A percentile compares a stretch with the other conserved stretches of the same genome.
phyloP scores from a whole-genome alignment of 2,113 vertebrate species.

The Tupaia tana region DNA sequence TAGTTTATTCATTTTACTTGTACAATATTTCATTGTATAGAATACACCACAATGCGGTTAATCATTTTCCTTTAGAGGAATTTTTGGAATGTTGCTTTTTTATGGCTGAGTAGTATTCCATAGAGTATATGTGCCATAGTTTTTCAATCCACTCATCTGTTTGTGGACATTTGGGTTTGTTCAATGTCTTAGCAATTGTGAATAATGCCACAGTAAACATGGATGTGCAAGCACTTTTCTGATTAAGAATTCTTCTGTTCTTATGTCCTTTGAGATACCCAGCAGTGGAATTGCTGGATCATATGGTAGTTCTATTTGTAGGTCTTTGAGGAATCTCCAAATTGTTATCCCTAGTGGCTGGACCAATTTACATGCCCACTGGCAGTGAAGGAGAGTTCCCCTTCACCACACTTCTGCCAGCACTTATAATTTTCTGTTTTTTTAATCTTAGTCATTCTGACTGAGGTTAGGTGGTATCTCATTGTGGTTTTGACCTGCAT shows the following conservation, averaged over 20 bases:
- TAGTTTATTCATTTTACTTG: not conserved
- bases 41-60: not conserved
- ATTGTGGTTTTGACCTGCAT: not conserved
- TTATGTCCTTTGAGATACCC: not conserved
- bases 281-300: not conserved
- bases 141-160: no score
- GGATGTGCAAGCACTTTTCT: no score
- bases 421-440: no score
- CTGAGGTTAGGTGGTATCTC: not conserved
- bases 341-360: not conserved
- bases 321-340: not conserved
- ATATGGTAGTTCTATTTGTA: not conserved
- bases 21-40: not conserved
- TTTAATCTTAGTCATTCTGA: no score
- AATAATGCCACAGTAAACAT: no score
- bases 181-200: no score
- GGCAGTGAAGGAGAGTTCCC: not conserved
- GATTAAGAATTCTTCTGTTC: no score
- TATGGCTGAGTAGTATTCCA: not conserved
- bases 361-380: not conserved
- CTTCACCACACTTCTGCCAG: not conserved
- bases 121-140: no score
- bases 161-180: no score
- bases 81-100: not conserved
- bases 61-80: not conserved